Evolutionary conservation across 2,797 vertebrate genomes (phyloP).

Genomic region (Galaxias olidus): DNA sequence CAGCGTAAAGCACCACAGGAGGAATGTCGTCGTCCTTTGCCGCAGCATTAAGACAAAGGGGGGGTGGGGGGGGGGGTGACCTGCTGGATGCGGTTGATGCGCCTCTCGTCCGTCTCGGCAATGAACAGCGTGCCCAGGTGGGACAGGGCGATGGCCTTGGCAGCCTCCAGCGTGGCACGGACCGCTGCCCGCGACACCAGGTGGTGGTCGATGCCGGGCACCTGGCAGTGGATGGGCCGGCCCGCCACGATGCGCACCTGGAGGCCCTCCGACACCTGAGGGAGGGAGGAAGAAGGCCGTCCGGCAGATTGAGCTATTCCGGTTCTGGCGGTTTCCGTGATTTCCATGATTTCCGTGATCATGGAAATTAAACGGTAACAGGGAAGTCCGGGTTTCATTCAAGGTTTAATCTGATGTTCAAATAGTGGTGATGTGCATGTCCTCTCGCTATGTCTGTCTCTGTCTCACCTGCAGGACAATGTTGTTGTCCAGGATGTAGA

Average conservation of each 20-base stretch:
- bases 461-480: constrained; percentile 81
- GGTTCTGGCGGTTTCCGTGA: too few species aligned
- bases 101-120: constrained; percentile 93
- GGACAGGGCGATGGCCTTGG: constrained; percentile 89
- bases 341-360: too few species aligned
- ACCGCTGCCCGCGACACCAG: constrained; percentile 91
- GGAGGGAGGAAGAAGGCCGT: constrained; percentile 8
- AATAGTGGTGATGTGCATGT: too few species aligned
- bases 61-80: constrained; percentile 59
- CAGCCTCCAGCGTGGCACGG: constrained; percentile 91
- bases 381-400: too few species aligned
- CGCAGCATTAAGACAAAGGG: constrained; percentile 40
- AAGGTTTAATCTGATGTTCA: too few species aligned
- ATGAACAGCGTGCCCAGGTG: constrained; percentile 92
- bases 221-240: constrained; percentile 95
- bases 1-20: too few species aligned
- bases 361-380: too few species aligned
- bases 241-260: constrained; percentile 92
- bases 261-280: constrained; percentile 87
- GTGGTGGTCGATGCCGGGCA: constrained; percentile 92
- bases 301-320: too few species aligned
- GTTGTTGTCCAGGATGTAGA: constrained; percentile 97
- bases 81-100: constrained; percentile 96
- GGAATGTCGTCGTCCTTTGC: too few species aligned
- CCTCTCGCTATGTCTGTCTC: neutral